Evolutionary conservation across 2,113 vertebrate species (phyloP), one percentile per base, ranked within the genome.

Genomic region (Pygoscelis antarcticus): DNA sequence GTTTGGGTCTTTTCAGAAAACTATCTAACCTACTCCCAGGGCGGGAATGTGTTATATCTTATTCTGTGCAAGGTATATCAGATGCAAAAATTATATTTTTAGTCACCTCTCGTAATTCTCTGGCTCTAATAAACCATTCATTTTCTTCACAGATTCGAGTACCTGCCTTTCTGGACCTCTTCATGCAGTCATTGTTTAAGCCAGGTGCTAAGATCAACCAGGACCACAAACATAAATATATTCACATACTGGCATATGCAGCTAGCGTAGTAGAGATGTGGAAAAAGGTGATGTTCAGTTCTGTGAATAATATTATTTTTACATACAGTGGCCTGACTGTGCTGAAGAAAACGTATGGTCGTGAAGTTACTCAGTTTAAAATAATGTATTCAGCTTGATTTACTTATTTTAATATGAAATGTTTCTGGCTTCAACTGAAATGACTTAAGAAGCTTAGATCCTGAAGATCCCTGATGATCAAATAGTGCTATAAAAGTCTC

Each of bases 191-290:
- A 0, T 98, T 99, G 51, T 99, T 99, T 87, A 99, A 99, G 52
- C 99, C 99, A 0, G 99, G 99, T 25, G 99, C 99, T n/a, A 99
- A 99, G 97, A 99, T 99, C 96, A 99, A 99, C 98, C 99, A 99
- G 96, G 99, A 99, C 95, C 99, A 99, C 82, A 99, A 99, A 90
- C 99, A 99, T 97, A 99, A 99, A 93, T 99, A 99, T 87, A 99
- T 99, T 94, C 99, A 99, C 97, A 99, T 99, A 91, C 84, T 99
- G 97, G 99, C 99, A 1, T 99, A 99, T 3, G 99, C 99, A 18
- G 99, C 99, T 32, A 99, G 99, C 5, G 99, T 99, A 80, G 99
- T 99, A 13, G 99, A 99, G 97, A 99, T 99, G 13, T 99, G 99
- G 99, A 99, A 99, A 90, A 99, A 99, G 99, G 99, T 99, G 96